Evolutionary conservation across 2,797 vertebrate species (phyloP), one percentile per base, ranked within the genome.

Genomic region (Pelodytes ibericus): DNA sequence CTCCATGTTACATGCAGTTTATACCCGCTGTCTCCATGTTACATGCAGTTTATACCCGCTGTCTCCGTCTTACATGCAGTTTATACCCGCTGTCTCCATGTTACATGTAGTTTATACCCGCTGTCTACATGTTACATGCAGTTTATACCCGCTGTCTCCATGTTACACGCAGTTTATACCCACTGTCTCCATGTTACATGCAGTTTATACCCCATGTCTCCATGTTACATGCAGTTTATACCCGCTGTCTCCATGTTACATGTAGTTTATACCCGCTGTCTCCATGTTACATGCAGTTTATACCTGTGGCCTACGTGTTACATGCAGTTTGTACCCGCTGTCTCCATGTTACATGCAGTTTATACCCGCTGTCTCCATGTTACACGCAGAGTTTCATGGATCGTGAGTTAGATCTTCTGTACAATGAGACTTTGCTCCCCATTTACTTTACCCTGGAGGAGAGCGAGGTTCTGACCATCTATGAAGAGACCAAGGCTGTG

Each of bases 401-500:
- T 80, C 85, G 83, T 36, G 93, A 94, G 82, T 84, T 81, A 0
- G 81, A 88, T 51, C 86, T 84, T 31, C 75, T 94, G 56, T 75
- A 80, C 68, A 88, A 81, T 62, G 90, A 90, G 66, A 90, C 85
- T 0, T 83, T 90, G 56, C 90, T 91, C 80, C 92, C 93, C 0
- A 85, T 93, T 26, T 94, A 93, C 16, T 89, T 92, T 57, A 88
- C 76, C 1, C 84, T 81, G 2, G 92, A 94, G 73, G 88, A 93
- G 11, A 86, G 89, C 15, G 90, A 93, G 70, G 83, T 94, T 30
- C 88, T 92, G 30, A 86, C 67, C 69, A 92, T 94, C 90, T 93
- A 93, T 51, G 86, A 90, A 16, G 91, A 93, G 79, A 87, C 92
- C 26, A 91, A 86, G 80, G 84, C 88, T 47, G 89, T 88, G 0